Evolutionary conservation across 1,140 invertebrate species (phyloP).

Genomic region (Bombus superbus): DNA sequence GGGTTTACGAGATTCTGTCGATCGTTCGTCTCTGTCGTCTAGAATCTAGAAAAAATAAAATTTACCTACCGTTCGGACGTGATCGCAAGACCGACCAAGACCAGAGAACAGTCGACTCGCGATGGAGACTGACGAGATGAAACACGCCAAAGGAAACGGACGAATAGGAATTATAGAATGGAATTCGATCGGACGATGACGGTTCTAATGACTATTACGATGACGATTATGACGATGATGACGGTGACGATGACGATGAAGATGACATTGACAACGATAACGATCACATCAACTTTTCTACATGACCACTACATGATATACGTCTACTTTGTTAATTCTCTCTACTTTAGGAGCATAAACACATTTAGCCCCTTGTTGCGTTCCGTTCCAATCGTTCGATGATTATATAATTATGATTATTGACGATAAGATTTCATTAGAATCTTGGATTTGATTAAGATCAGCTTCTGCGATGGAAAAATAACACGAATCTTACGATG

Average conservation of each 20-base stretch:
- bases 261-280: constrained; percentile 28
- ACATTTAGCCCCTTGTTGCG: constrained; percentile 23
- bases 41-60: constrained; percentile 74
- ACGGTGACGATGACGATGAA: not conserved
- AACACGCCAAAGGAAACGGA: not conserved
- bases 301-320: constrained; percentile 39
- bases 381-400: constrained; percentile 46
- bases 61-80: constrained; percentile 58
- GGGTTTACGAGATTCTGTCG: constrained; percentile 13
- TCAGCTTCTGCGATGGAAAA: not conserved
- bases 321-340: constrained; percentile 48
- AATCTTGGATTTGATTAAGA: not conserved
- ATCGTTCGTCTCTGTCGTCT: constrained; percentile 63
- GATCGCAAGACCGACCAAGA: constrained; percentile 60
- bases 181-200: not conserved
- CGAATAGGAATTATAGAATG: not conserved
- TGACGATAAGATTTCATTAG: not conserved
- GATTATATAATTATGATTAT: too few species aligned
- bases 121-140: not conserved
- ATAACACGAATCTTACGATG: not conserved
- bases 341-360: constrained; percentile 59
- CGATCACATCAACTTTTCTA: constrained; percentile 54
- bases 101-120: constrained; percentile 60
- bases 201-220: constrained; percentile 11
- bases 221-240: constrained; percentile 7